A percentile compares a stretch with the other conserved stretches of the same genome.
Evolutionary conservation across 2,888 invertebrate genomes (phyloP).

Genomic region (Noctua janthina): DNA sequence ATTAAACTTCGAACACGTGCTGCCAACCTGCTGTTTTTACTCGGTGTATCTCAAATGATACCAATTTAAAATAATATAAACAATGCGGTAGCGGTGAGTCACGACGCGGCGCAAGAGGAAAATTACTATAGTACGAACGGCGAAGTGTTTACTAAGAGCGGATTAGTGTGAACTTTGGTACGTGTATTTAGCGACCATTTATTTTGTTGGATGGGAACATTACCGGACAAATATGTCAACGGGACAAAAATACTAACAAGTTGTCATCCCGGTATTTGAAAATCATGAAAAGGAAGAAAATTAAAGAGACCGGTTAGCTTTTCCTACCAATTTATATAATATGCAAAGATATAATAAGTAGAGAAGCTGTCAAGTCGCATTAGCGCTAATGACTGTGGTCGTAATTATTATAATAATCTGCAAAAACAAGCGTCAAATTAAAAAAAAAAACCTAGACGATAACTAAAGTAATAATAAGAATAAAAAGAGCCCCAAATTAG

Average conservation of each 20-base stretch:
- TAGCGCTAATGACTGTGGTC: background rate
- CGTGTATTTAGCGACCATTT: constrained; percentile 14
- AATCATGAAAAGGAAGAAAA: background rate
- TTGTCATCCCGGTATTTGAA: background rate
- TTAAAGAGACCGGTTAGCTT: background rate
- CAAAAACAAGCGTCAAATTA: background rate
- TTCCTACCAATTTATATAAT: background rate
- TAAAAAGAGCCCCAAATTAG: constrained; percentile 55
- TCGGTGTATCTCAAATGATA: constrained; percentile 53
- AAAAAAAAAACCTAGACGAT: background rate
- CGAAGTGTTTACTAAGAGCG: constrained; percentile 65
- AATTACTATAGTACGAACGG: constrained; percentile 61
- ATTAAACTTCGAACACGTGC: constrained; percentile 56
- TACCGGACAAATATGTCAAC: constrained; percentile 4
- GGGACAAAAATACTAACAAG: constrained; percentile 2
- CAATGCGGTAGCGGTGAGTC: constrained; percentile 61
- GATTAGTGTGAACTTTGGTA: constrained; percentile 41
- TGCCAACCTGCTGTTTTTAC: constrained; percentile 53
- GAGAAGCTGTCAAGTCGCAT: background rate
- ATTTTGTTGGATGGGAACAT: constrained; percentile 9
- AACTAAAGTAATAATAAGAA: background rate
- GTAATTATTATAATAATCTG: background rate
- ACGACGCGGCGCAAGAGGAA: constrained; percentile 62
- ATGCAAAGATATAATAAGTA: background rate
- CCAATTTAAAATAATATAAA: constrained; percentile 65